phyloP scores from a whole-genome alignment of 2,113 vertebrate species.

The Pollimyrus isidori region DNA sequence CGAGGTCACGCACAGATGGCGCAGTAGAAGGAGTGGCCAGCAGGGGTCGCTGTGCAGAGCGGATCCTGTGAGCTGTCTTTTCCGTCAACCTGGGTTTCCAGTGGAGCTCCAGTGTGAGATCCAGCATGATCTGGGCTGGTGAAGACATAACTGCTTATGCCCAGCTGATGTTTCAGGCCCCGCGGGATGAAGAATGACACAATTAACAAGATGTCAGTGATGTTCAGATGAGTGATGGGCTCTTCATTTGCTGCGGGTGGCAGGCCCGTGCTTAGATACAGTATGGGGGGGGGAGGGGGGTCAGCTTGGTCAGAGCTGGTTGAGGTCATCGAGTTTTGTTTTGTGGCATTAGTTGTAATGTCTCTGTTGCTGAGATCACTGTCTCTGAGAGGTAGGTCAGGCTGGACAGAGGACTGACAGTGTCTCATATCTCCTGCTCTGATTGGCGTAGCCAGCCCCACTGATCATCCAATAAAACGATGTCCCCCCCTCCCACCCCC shows the following conservation, averaged over 20 bases:
- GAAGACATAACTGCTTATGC: background rate
- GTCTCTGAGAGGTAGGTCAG: background rate
- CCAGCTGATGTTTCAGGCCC: constrained; percentile 19
- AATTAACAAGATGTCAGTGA: constrained; percentile 30
- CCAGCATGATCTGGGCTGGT: background rate
- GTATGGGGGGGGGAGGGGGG: background rate
- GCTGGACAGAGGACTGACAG: background rate
- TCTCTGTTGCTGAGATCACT: background rate
- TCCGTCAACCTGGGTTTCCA: background rate
- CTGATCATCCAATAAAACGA: background rate
- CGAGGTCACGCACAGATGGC: background rate
- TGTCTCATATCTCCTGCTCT: background rate
- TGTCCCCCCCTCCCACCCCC: background rate
- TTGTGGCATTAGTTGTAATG: background rate
- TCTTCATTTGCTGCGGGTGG: constrained; percentile 1
- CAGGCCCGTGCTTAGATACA: background rate
- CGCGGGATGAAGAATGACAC: constrained; percentile 34
- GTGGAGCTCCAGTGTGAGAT: background rate
- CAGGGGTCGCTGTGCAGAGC: background rate
- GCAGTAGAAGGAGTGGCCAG: background rate
- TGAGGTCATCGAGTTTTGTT: background rate
- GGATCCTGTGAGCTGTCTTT: background rate
- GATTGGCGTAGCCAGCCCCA: background rate
- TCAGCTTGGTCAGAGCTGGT: background rate
- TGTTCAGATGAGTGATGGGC: constrained; percentile 24